phyloP scores from a whole-genome alignment of 2,888 invertebrate genomes.

The Sabatieria punctata region DNA sequence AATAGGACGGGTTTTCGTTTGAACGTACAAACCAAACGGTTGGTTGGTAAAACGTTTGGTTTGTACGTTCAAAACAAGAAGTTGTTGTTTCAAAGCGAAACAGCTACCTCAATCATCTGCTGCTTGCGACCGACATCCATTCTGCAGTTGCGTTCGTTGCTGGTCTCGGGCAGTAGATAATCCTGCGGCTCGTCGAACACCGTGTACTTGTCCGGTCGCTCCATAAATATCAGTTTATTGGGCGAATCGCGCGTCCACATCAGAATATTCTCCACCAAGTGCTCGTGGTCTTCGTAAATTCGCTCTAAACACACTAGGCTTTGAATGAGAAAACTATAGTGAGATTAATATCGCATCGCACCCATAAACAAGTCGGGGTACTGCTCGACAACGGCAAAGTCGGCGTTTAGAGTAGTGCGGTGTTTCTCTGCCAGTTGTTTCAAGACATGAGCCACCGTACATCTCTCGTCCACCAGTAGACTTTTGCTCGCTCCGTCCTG shows the following conservation, averaged over 20 bases:
- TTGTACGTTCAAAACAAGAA: too few species aligned
- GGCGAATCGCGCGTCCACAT: conserved; percentile 91
- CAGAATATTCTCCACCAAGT: conserved; percentile 84
- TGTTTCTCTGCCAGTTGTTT: conserved; percentile 75
- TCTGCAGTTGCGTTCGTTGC: conserved; percentile 24
- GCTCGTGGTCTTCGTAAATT: conserved; percentile 90
- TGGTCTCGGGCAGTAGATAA: conserved; percentile 45
- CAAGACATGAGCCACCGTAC: conserved; percentile 67
- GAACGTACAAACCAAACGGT: too few species aligned
- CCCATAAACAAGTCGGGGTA: conserved; percentile 92
- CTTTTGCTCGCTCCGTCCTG: conserved; percentile 88
- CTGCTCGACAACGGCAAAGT: conserved; percentile 90
- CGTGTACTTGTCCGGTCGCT: conserved; percentile 45
- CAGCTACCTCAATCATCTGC: conserved; percentile 24
- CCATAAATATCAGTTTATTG: conserved; percentile 71
- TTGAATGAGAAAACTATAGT: not conserved
- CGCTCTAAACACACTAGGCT: conserved; percentile 50
- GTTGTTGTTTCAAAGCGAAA: too few species aligned
- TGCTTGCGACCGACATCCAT: conserved; percentile 28
- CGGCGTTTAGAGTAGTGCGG: conserved; percentile 61
- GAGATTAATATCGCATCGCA: conserved; percentile 43
- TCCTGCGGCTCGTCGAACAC: conserved; percentile 25
- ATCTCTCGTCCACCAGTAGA: conserved; percentile 78
- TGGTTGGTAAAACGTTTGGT: too few species aligned
- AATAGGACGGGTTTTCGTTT: too few species aligned